phyloP scores from a whole-genome alignment of 2,797 vertebrate genomes.

The Megalops cyprinoides region DNA sequence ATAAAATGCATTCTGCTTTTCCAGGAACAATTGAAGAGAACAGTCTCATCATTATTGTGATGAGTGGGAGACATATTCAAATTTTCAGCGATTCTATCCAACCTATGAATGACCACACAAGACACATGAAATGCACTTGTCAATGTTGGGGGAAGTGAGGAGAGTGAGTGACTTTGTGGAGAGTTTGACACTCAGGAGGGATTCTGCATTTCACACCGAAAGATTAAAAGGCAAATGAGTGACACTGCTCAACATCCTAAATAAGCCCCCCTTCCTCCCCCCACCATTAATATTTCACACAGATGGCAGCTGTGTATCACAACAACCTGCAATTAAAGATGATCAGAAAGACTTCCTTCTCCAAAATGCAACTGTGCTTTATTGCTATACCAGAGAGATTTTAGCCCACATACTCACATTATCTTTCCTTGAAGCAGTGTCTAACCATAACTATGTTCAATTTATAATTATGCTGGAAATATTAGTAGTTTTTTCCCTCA shows the following conservation, averaged over 20 bases:
- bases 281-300: conserved; percentile 83
- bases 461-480: too few species aligned
- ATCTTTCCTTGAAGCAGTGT: not conserved
- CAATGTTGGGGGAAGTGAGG: conserved; percentile 67
- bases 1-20: not conserved
- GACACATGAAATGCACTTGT: conserved; percentile 75
- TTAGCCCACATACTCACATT: not conserved
- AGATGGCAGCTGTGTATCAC: conserved; percentile 82
- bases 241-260: conserved; percentile 79
- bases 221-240: conserved; percentile 86
- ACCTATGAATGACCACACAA: conserved; percentile 64
- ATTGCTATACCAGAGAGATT: not conserved
- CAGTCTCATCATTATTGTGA: conserved; percentile 28
- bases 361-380: not conserved
- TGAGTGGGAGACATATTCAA: conserved; percentile 62
- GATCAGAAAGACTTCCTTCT: conserved; percentile 35
- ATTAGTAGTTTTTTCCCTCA: not conserved
- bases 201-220: conserved; percentile 63
- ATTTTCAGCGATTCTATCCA: conserved; percentile 68
- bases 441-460: too few species aligned
- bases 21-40: not conserved
- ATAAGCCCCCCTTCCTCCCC: conserved; percentile 62
- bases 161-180: conserved; percentile 77
- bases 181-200: conserved; percentile 78
- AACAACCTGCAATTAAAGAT: conserved; percentile 77